Base-by-base conservation (phyloP, 2,797 vertebrate genomes). In the Gobionotothen gibberifrons region DNA sequence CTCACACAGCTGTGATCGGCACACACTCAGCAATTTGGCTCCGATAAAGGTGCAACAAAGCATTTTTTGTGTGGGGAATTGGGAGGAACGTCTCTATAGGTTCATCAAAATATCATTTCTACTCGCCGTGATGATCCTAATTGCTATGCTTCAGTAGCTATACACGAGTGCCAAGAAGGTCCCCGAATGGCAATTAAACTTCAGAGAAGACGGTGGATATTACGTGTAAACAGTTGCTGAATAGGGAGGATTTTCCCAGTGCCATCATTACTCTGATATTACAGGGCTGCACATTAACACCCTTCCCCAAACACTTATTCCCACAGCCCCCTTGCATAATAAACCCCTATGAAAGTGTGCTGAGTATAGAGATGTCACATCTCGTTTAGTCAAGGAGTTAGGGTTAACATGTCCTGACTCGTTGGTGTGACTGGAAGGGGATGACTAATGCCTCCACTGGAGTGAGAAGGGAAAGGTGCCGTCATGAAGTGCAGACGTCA, bases 1-100 rank as follows among this genome's bases (percentile, higher is more conserved):
- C 90, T 93, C 91, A 75, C 92, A 93, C 91, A 93, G 91, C 92
- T 93, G 92, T 73, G 91, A 90, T 91, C 90, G 91, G 91, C 88
- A 93, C 80, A 92, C 52, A 90, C 90, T 93, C 78, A 92, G 83
- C 66, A 66, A 57, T 88, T 90, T 90, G 87, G 90, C 90, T 77
- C 82, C 85, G 61, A 87, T 84, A 87, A 74, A 78, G 81, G 82
- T 83, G 72, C 76, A 91, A 90, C 81, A 89, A 86, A 81, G 68
- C 76, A 84, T 84, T 87, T 90, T 60, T 88, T 85, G 83, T 85
- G 75, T 40, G 26, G 64, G 60, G 74, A 84, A 72, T 74, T 48
- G 36, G 39, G 43, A 69, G 44, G 19, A 69, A 76, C 21, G 10
- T 74, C 74, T 76, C 74, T 29, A 22, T 36, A 65, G 58, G 63